Conservation (phyloP, 2,797 vertebrate genomes). For the Syngnathus acus region DNA sequence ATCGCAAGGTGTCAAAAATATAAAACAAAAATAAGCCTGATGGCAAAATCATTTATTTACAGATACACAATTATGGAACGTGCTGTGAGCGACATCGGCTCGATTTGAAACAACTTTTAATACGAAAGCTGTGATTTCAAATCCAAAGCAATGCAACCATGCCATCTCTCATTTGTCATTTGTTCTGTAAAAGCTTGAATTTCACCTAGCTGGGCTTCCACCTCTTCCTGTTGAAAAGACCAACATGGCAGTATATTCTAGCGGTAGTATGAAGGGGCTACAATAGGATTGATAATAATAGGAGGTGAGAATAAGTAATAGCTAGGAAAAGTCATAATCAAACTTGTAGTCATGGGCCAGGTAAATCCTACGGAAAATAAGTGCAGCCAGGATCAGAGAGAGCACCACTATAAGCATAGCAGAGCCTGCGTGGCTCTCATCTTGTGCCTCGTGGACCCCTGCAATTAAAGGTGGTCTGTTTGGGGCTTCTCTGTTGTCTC, state of each 20-base stretch:
- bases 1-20: too few species aligned
- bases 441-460: conserved; percentile 59
- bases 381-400: conserved; percentile 84
- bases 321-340: conserved; percentile 65
- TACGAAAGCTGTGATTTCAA: not conserved
- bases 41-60: not conserved
- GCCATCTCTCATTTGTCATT: not conserved
- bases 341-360: conserved; percentile 90
- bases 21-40: not conserved
- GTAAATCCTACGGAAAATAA: conserved; percentile 92
- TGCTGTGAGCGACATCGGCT: not conserved
- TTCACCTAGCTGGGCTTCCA: not conserved
- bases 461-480: conserved; percentile 64
- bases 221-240: not conserved
- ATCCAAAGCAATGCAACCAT: not conserved
- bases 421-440: conserved; percentile 73
- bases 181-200: not conserved
- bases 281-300: not conserved
- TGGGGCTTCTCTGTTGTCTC: conserved; percentile 38
- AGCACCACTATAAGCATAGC: conserved; percentile 84
- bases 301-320: not conserved
- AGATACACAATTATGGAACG: not conserved
- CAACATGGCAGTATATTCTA: not conserved
- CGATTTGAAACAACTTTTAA: not conserved
- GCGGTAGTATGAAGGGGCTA: not conserved